A percentile compares a stretch with the other conserved stretches of the same genome.
Conservation (phyloP, 2,888 invertebrate species). For the Chrysotoxum bicinctum region DNA sequence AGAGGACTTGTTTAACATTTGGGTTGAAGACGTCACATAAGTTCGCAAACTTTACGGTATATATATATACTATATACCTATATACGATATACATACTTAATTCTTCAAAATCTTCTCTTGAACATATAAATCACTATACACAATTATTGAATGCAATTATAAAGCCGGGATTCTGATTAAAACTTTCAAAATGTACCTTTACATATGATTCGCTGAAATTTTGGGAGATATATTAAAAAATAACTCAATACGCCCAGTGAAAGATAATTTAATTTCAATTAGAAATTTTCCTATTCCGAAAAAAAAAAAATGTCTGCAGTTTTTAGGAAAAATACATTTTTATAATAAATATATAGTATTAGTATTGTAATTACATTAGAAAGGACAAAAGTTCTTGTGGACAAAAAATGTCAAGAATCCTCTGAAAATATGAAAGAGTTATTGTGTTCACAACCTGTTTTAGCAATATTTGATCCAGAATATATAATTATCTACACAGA, state of each 20-base stretch:
- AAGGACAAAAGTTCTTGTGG: constrained; percentile 24
- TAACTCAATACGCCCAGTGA: constrained; percentile 62
- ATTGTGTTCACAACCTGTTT: too few species aligned
- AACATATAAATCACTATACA: too few species aligned
- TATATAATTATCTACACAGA: constrained; percentile 17
- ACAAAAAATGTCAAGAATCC: too few species aligned
- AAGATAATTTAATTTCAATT: too few species aligned
- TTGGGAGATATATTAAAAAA: constrained; percentile 67
- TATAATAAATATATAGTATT: too few species aligned
- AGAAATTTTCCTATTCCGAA: constrained; percentile 62
- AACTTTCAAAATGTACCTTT: too few species aligned
- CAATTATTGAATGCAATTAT: too few species aligned
- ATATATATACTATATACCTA: constrained; percentile 66
- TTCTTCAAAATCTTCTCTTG: constrained; percentile 51
- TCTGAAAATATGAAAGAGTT: too few species aligned
- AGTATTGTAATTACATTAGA: constrained; percentile 9
- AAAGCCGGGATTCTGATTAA: too few species aligned
- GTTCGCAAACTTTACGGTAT: constrained; percentile 69
- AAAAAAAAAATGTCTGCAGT: constrained; percentile 59
- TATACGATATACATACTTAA: constrained; percentile 70
- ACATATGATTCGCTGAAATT: constrained; percentile 49
- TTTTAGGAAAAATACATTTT: constrained; percentile 64
- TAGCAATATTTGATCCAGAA: too few species aligned
- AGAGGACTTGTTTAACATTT: constrained; percentile 69
- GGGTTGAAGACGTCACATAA: constrained; percentile 55